phyloP scores from a whole-genome alignment of 2,888 invertebrate species.

The Entomobrya proxima region DNA sequence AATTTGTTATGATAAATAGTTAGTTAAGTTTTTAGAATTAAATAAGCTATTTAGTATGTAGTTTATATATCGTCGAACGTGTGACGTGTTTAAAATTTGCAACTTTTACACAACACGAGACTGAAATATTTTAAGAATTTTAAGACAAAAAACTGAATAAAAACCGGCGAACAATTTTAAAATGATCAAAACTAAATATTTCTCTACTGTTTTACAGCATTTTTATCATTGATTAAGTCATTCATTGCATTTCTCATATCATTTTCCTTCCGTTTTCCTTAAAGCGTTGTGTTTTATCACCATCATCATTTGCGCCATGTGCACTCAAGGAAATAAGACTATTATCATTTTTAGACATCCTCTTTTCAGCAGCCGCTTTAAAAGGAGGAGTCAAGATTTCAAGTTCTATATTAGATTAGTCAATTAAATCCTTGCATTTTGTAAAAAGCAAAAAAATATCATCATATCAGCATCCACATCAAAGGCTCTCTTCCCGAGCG shows the following conservation, averaged over 20 bases:
- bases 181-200: neutral
- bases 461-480: slow-evolving; percentile 46
- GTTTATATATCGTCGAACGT: slow-evolving; percentile 15
- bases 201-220: too few relatives aligned
- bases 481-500: neutral
- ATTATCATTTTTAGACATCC: slow-evolving; percentile 17
- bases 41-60: neutral
- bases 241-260: too few relatives aligned
- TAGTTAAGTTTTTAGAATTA: slow-evolving; percentile 6
- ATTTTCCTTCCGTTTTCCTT: too few relatives aligned
- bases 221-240: too few relatives aligned
- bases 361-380: slow-evolving; percentile 28
- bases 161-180: slow-evolving; percentile 18
- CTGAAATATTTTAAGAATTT: slow-evolving; percentile 1
- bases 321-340: neutral
- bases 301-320: neutral
- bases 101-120: slow-evolving; percentile 40
- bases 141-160: neutral
- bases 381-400: slow-evolving; percentile 63
- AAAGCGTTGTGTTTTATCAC: neutral
- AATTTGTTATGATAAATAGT: neutral
- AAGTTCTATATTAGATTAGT: slow-evolving; percentile 71
- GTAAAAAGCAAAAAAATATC: slow-evolving; percentile 19
- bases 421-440: slow-evolving; percentile 65
- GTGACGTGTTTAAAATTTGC: neutral